Evolutionary conservation across 2,113 vertebrate genomes (phyloP), one percentile per base, ranked within the genome.

Genomic region (Hippocampus guttulatus): DNA sequence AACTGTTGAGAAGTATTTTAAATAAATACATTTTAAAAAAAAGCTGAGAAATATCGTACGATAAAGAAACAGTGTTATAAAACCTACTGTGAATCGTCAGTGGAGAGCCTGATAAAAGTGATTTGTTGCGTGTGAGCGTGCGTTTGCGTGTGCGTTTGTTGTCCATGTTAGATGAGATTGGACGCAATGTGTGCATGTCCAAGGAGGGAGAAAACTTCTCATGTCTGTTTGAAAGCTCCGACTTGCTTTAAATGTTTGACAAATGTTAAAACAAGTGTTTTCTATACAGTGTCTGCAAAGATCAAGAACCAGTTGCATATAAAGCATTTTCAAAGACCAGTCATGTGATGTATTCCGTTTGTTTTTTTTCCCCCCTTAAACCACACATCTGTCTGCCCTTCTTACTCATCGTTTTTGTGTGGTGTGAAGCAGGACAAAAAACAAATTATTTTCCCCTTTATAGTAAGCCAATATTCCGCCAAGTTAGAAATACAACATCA

Each of bases 201-300:
- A 79, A 68, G 70, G 33, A 68, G 33, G 54, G 75, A 51, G 76
- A 75, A 85, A 88, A 80, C 81, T 88, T 80, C 89, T 89, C 78
- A 71, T 85, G 88, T 91, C 82, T 85, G 85, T 91, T 82, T 90
- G 87, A 85, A 76, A 85, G 81, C 84, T 91, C 88, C 83, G 90
- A 90, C 81, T 68, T 84, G 85, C 90, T 90, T 77, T 89, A 87
- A 90, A 84, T 91, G 91, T 91, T 87, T 69, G 52, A 73, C 78
- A 85, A 79, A 69, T 89, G 80, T 90, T 89, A 88, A 84, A 78
- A 38, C 90, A 83, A 90, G 87, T 94, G 90, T 92, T 92, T 90
- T 90, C 27, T 92, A 90, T 92, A 83, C 77, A 90, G 92, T 93
- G 92, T 92, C 93, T 94, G 91, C 91, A 89, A 88, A 91, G 88